Percentiles rank a stretch among this genome's conserved stretches.
Evolutionary conservation across 1,140 invertebrate genomes (phyloP).

Genomic region (Drosophila novamexicana): DNA sequence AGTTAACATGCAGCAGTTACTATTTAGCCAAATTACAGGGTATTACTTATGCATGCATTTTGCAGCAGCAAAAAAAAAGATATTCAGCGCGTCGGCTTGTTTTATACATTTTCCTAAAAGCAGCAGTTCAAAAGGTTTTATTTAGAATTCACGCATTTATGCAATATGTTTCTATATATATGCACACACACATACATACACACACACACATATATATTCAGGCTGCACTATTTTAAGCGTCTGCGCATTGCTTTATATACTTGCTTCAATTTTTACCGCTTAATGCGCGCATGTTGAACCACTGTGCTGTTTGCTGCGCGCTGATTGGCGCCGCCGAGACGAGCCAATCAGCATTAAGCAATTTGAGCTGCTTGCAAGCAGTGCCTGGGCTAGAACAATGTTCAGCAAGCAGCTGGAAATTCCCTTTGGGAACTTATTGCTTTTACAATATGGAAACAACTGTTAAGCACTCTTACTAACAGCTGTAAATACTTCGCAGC

Average conservation of each 20-base stretch:
- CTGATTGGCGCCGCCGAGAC: not conserved
- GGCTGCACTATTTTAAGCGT: not conserved
- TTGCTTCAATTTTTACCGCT: not conserved
- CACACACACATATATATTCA: not conserved
- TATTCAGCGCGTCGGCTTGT: not conserved
- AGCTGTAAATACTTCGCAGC: not conserved
- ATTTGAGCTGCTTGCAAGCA: slow-evolving; percentile 6
- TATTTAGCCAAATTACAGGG: not conserved
- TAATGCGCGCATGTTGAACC: not conserved
- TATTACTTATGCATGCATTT: not conserved
- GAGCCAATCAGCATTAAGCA: slow-evolving; percentile 1
- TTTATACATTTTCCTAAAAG: slow-evolving; percentile 1
- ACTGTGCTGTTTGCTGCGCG: slow-evolving; percentile 1
- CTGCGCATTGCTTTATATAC: slow-evolving; percentile 14
- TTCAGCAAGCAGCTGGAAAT: not conserved
- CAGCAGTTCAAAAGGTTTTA: slow-evolving; percentile 4
- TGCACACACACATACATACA: not conserved
- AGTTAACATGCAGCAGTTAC: not conserved
- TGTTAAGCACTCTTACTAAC: not conserved
- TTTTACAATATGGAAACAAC: too few relatives aligned
- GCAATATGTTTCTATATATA: not conserved
- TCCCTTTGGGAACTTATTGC: too few relatives aligned
- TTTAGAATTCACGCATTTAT: slow-evolving; percentile 1
- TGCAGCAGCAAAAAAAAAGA: not conserved
- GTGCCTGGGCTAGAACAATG: not conserved